These are phyloP conservation scores for Cavia aperea DNA, from an alignment of 2,113 vertebrate species.

Conservation along the genomic window DNA sequence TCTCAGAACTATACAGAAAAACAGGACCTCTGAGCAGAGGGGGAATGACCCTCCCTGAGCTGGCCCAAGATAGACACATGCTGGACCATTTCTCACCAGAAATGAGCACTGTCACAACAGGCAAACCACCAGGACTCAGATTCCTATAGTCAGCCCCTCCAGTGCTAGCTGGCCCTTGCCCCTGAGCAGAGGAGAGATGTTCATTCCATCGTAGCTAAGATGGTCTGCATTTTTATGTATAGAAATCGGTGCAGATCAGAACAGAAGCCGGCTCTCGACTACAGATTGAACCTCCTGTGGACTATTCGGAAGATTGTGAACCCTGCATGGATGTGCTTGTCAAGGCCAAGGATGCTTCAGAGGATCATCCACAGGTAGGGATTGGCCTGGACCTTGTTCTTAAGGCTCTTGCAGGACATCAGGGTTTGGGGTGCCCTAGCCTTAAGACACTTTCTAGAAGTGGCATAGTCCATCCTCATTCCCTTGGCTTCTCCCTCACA, in stretches of 20 bases:
- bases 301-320: constrained; percentile 87
- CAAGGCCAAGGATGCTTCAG: constrained; percentile 71
- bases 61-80: fast-evolving
- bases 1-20: background rate
- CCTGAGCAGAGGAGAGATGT: background rate
- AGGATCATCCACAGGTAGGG: constrained; percentile 69
- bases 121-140: too few relatives aligned
- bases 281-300: constrained; percentile 77
- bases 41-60: fast-evolving
- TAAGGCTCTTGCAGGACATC: background rate
- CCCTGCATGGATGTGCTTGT: constrained; percentile 75
- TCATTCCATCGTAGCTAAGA: background rate
- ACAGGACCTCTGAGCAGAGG: background rate
- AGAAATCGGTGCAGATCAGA: constrained; percentile 89
- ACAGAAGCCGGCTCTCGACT: constrained; percentile 82
- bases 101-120: fast-evolving
- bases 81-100: fast-evolving
- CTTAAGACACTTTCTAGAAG: background rate
- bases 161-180: background rate
- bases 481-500: background rate
- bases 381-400: background rate
- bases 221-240: constrained; percentile 35
- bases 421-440: background rate
- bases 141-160: background rate
- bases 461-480: background rate